phyloP scores from a whole-genome alignment of 2,888 invertebrate genomes.

The Aspidiotus rigidus region DNA sequence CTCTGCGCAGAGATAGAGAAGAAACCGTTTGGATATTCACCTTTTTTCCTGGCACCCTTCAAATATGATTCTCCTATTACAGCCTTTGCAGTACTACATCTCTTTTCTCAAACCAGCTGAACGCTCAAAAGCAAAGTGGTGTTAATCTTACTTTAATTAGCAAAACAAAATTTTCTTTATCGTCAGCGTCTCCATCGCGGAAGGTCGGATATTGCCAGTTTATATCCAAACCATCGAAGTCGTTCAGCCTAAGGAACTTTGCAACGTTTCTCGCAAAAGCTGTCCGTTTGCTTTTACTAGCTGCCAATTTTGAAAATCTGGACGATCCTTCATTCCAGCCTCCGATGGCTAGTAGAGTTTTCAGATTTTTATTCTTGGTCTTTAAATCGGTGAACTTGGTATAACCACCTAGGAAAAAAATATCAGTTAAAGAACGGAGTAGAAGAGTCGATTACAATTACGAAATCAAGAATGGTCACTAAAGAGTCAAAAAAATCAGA shows the following conservation, averaged over 20 bases:
- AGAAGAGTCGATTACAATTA: neutral
- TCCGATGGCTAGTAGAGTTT: conserved; percentile 83
- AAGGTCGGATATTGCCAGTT: conserved; percentile 86
- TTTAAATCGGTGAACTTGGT: conserved; percentile 88
- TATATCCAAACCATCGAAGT: conserved; percentile 67
- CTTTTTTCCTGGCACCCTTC: too few species aligned
- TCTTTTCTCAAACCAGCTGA: too few species aligned
- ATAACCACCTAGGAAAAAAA: conserved; percentile 62
- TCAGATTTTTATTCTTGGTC: conserved; percentile 82
- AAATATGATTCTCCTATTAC: too few species aligned
- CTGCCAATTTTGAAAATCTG: conserved; percentile 82
- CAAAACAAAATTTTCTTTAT: conserved; percentile 76
- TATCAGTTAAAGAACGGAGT: neutral
- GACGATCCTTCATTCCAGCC: conserved; percentile 90
- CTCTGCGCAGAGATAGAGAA: too few species aligned
- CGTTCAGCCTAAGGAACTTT: conserved; percentile 79
- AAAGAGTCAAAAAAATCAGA: too few species aligned
- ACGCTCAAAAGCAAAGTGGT: too few species aligned
- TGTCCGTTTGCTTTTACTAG: conserved; percentile 61
- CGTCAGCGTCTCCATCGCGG: conserved; percentile 62
- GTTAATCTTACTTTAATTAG: conserved; percentile 59
- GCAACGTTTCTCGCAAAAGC: conserved; percentile 74
- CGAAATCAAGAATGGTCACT: too few species aligned
- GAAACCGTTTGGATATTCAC: too few species aligned
- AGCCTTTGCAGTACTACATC: too few species aligned